Evolutionary conservation across 2,797 vertebrate species (phyloP).

Genomic region (Myotis vivesi): DNA sequence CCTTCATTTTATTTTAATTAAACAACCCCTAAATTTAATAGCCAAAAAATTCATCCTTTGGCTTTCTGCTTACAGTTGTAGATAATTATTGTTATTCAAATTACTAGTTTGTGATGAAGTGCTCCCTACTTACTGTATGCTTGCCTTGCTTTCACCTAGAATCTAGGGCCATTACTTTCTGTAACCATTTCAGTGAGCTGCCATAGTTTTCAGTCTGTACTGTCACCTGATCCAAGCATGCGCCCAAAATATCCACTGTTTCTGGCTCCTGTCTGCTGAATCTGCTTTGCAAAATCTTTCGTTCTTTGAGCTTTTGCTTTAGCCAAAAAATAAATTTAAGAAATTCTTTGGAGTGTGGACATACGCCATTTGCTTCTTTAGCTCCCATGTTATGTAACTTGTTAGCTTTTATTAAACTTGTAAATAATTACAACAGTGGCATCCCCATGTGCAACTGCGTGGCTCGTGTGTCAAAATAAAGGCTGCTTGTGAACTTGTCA

Average conservation of each 20-base stretch:
- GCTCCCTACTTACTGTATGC: slow-evolving; percentile 83
- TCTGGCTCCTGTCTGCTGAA: slow-evolving; percentile 87
- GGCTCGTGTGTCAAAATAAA: slow-evolving; percentile 86
- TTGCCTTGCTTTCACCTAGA: slow-evolving; percentile 87
- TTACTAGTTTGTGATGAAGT: slow-evolving; percentile 79
- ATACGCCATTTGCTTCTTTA: slow-evolving; percentile 80
- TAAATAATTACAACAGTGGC: slow-evolving; percentile 81
- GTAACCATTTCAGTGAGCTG: slow-evolving; percentile 96
- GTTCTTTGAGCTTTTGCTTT: slow-evolving; percentile 86
- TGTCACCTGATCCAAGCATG: slow-evolving; percentile 90
- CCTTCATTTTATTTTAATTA: slow-evolving; percentile 40
- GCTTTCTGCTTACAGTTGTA: slow-evolving; percentile 64
- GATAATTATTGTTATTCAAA: slow-evolving; percentile 68
- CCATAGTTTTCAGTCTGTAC: slow-evolving; percentile 93
- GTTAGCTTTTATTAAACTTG: slow-evolving; percentile 83
- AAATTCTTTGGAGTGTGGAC: slow-evolving; percentile 80
- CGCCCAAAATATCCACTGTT: slow-evolving; percentile 86
- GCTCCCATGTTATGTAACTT: slow-evolving; percentile 81
- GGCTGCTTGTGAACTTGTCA: slow-evolving; percentile 87
- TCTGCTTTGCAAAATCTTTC: slow-evolving; percentile 86
- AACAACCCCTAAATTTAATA: slow-evolving; percentile 33
- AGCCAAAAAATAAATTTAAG: slow-evolving; percentile 75
- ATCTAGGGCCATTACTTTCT: slow-evolving; percentile 88
- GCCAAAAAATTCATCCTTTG: slow-evolving; percentile 53
- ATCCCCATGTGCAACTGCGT: slow-evolving; percentile 86